Percentiles rank a stretch among this genome's conserved stretches.
These are phyloP conservation scores for Plagodis pulveraria DNA, from an alignment of 2,888 invertebrate species.

Conservation along the genomic window DNA sequence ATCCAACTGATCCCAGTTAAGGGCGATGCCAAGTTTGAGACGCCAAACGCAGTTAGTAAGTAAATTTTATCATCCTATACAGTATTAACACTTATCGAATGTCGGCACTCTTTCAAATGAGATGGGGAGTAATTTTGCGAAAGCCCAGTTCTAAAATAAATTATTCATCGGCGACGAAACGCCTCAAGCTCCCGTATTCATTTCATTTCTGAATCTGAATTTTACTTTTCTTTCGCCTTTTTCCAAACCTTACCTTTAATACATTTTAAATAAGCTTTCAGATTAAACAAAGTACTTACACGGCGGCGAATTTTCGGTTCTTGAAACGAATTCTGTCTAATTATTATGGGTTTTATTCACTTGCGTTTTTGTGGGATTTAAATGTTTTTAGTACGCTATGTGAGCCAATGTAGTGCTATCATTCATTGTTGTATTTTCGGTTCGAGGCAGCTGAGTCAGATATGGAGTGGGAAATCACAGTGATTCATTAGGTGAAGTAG, in stretches of 20 bases:
- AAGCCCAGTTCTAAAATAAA: conserved; percentile 82
- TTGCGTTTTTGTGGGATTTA: background rate
- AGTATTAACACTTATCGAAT: conserved; percentile 61
- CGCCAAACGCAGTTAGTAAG: too few relatives aligned
- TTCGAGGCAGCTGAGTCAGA: too few relatives aligned
- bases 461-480: too few relatives aligned
- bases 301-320: conserved; percentile 43
- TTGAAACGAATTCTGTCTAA: conserved; percentile 43
- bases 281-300: conserved; percentile 66
- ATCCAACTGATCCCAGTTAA: too few relatives aligned
- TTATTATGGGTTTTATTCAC: conserved; percentile 32
- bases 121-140: conserved; percentile 81
- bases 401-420: too few relatives aligned
- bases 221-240: conserved; percentile 74
- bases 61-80: conserved; percentile 27
- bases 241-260: conserved; percentile 74
- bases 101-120: conserved; percentile 72
- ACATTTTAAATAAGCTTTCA: conserved; percentile 79
- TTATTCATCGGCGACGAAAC: conserved; percentile 84
- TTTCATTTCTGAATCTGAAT: conserved; percentile 84
- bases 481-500: too few relatives aligned
- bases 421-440: too few relatives aligned
- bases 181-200: conserved; percentile 81
- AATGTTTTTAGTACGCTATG: background rate
- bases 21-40: too few relatives aligned